Evolutionary conservation across 2,113 vertebrate species (phyloP), one percentile per base, ranked within the genome.

Genomic region (Pundamilia nyererei): DNA sequence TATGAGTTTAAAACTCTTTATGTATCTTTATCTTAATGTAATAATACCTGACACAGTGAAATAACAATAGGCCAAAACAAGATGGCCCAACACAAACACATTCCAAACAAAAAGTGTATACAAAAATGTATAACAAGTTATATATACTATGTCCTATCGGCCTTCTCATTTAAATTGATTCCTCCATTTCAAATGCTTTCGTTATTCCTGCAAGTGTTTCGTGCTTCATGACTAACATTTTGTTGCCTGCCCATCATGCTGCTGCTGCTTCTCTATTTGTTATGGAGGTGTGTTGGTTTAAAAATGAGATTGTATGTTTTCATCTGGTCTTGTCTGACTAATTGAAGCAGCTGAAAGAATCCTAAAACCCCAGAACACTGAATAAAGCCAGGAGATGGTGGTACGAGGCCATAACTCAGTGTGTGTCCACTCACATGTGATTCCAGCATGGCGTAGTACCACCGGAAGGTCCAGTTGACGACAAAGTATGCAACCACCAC

Each of bases 371-470:
- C 65, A 70, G 21, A 70, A 26, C 21, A 5, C 68, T 47, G 42
- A 47, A 29, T 75, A 29, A 29, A 75, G 42, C 24, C 8, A 72
- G 68, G 13, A 72, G 13, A 72, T 15, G 21, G 40, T 45, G 40
- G 21, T 1, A 13, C 5, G 7, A 6, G 21, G 68, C 40, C 68
- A 17, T 26, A 45, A 1, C 21, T 75, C 42, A 19, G 40, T 47
- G 70, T 72, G 68, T 75, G 40, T 33, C 2, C 24, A 38, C 92
- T 54, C 84, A 99, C 99, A 91, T 98, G 98, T 54, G 97, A 96
- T 84, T 98, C 98, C 92, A 98, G 98, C 98, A 99, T 98, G 1
- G 98, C 97, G 85, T 99, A 98, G 94, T 99, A 99, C 97, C 97
- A 99, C 97, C 97, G 98, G 93, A 99, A 99, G 7, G 97, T 96